Conservation (phyloP, 2,113 vertebrate genomes). For the Gambusia holbrooki region DNA sequence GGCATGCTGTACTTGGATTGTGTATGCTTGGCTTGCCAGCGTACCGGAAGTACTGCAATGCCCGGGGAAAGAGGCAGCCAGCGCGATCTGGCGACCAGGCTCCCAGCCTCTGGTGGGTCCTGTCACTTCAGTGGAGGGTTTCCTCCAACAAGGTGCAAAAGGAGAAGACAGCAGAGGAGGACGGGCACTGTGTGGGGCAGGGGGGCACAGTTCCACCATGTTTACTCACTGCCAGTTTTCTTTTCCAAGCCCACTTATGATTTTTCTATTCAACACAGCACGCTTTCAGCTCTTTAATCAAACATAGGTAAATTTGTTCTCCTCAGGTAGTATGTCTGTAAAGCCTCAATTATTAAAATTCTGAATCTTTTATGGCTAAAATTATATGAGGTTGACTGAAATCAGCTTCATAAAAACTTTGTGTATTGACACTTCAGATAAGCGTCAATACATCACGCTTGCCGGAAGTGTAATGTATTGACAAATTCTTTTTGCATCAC, state of each 20-base stretch:
- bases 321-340: constrained; percentile 17
- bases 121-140: constrained; percentile 67
- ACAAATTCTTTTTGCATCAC: not conserved
- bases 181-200: constrained; percentile 19
- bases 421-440: too few relatives aligned
- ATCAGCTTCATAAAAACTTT: constrained; percentile 20
- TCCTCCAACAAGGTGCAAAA: constrained; percentile 59
- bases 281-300: constrained; percentile 36
- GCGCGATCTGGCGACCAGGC: constrained; percentile 22
- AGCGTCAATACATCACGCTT: too few relatives aligned
- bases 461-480: not conserved
- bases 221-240: constrained; percentile 7
- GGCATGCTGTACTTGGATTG: constrained; percentile 21
- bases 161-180: constrained; percentile 61
- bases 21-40: constrained; percentile 19
- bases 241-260: not conserved
- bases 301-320: constrained; percentile 47
- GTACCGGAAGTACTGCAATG: constrained; percentile 24
- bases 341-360: constrained; percentile 33
- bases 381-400: constrained; percentile 47
- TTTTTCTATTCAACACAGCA: constrained; percentile 35
- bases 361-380: constrained; percentile 36
- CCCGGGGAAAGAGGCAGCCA: constrained; percentile 10
- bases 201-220: not conserved
- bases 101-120: constrained; percentile 60